Conservation (phyloP, 1,140 invertebrate species). For the Cotesia chilonis region DNA sequence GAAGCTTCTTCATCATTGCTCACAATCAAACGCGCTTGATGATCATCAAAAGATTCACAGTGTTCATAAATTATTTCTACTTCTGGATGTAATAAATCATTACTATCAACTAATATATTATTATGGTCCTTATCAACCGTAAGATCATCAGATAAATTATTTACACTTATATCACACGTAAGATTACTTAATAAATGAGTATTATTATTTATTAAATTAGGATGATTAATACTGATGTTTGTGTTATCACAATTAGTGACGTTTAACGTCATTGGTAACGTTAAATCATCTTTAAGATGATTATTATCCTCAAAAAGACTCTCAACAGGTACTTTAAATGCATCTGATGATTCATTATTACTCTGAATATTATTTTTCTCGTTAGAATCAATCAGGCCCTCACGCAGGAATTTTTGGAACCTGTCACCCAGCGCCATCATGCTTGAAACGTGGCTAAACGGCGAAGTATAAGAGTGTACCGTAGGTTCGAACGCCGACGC, state of each 20-base stretch:
- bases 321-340: slow-evolving; percentile 21
- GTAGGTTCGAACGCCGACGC: slow-evolving; percentile 36
- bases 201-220: slow-evolving; percentile 21
- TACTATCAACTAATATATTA: neutral
- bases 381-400: slow-evolving; percentile 29
- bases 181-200: slow-evolving; percentile 12
- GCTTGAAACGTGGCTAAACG: slow-evolving; percentile 45
- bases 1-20: slow-evolving; percentile 1
- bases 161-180: slow-evolving; percentile 14
- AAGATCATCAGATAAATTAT: slow-evolving; percentile 9
- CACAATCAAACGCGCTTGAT: neutral
- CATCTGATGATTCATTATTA: slow-evolving; percentile 28
- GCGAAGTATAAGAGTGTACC: slow-evolving; percentile 36
- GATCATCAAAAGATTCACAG: slow-evolving; percentile 12
- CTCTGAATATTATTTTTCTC: slow-evolving; percentile 25
- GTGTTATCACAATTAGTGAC: slow-evolving; percentile 39
- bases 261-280: slow-evolving; percentile 29
- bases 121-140: slow-evolving; percentile 14
- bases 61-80: slow-evolving; percentile 16
- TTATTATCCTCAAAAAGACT: neutral
- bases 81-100: slow-evolving; percentile 22
- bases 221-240: slow-evolving; percentile 18
- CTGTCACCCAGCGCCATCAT: slow-evolving; percentile 49
- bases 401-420: slow-evolving; percentile 51
- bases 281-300: slow-evolving; percentile 34